Base-by-base conservation (phyloP, 2,113 vertebrate species). In the Argyrosomus japonicus region DNA sequence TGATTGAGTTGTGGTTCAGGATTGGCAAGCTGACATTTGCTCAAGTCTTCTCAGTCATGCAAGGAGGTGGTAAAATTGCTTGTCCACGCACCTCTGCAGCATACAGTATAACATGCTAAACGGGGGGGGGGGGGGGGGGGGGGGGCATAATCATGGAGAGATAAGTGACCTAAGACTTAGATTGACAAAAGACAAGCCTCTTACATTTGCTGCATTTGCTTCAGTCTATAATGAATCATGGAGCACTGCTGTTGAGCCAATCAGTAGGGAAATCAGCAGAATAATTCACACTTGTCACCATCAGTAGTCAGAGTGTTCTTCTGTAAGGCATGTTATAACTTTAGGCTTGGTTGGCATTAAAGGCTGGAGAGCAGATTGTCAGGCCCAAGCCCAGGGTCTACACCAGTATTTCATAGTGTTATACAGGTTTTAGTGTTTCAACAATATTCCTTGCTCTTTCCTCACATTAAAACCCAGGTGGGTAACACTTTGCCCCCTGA, bases 11-110 rank as follows among this genome's bases (percentile, higher is more conserved):
- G 25, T 29, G 53, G 69, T 76, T 85, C 45, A 69, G 81, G 78
- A 48, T 51, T 78, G 75, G 11, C 32, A 36, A 40, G 61, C 83
- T 85, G 84, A 81, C 84, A 87, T 87, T 90, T 87, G 62, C 82
- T 40, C 9, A 68, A 57, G 82, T 80, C 48, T 43, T 62, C 4
- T 54, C 62, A 74, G 72, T 72, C 79, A 70, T 65, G 75, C 77
- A 68, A 25, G 56, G 43, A 56, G 29, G 65, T 53, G n/a, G 43
- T 56, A 6, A 61, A 73, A 77, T 25, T 50, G 17, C 57, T 68
- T 54, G 25, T 76, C 50, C 74, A 36, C 50, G 53, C 36, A 51
- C 25, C 23, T 81, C 40, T 56, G 74, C 19, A 67, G 48, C 14
- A 23, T 25, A 58, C 10, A 11, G 69, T 7, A 6, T n/a, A 21